phyloP scores from a whole-genome alignment of 1,140 invertebrate genomes.

The Lethocerus indicus region DNA sequence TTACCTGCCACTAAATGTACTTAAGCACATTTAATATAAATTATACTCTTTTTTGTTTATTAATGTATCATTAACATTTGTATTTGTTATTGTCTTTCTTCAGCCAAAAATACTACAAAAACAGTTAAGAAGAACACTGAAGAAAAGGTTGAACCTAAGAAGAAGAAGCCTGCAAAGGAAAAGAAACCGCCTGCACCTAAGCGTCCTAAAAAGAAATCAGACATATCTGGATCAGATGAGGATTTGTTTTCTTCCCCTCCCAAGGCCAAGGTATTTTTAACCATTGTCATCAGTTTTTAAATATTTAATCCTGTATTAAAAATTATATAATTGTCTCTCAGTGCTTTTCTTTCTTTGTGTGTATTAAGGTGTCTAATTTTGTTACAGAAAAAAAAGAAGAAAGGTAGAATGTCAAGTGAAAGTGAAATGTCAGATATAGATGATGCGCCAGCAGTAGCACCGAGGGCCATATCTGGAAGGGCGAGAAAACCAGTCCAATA shows the following conservation, averaged over 20 bases:
- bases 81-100: neutral
- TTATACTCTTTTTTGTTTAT: no score
- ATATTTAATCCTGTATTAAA: no score
- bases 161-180: slow-evolving; percentile 2
- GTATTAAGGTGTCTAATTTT: neutral
- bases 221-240: neutral
- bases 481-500: slow-evolving; percentile 10
- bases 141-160: neutral
- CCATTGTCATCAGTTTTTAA: neutral
- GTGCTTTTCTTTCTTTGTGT: no score
- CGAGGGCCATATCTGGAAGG: slow-evolving; percentile 1
- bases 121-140: slow-evolving; percentile 2
- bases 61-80: neutral
- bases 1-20: no score
- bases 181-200: slow-evolving; percentile 11
- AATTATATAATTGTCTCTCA: no score
- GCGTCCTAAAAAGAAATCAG: slow-evolving; percentile 1
- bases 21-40: no score
- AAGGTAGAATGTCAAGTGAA: slow-evolving; percentile 1
- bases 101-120: neutral
- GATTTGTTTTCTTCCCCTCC: slow-evolving; percentile 1
- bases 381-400: slow-evolving; percentile 10
- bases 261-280: slow-evolving; percentile 1
- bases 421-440: neutral
- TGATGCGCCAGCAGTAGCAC: neutral